Base-by-base conservation (phyloP, 2,797 vertebrate genomes). In the Phataginus tetradactyla region DNA sequence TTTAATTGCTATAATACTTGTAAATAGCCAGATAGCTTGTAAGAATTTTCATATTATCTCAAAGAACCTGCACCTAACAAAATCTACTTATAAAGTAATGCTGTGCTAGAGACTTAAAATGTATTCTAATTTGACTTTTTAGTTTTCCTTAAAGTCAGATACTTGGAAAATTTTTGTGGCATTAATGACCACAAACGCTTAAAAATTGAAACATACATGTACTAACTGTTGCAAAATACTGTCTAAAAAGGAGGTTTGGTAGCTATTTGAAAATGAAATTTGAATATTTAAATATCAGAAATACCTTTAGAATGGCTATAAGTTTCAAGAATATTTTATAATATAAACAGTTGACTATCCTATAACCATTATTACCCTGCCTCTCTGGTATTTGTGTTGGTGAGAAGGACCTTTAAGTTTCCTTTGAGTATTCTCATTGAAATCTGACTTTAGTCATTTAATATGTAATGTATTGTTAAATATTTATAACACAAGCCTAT, bases 81-180 rank as follows among this genome's bases (percentile, higher is more conserved):
- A 95, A 12, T 87, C 34, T 96, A 51, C 20, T 85, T 95, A 84
- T 97, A 92, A 94, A 68, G 63, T 93, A 80, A 83, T 90, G 49
- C 12, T 49, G 7, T 64, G 39, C 3, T 75, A 39, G 27, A 77
- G 39, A 91, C 86, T 91, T 78, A 9, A 57, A 84, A 95, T 59
- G 32, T 59, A 51, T 80, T 89, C 21, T 86, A 23, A 90, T 89
- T 94, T 87, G 63, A 6, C 32, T 53, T 95, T 94, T 96, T 42
- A 86, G 42, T 79, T 71, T 89, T 45, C 37, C 9, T 87, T 55
- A 91, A 91, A 79, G 49, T 74, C 39, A 95, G 49, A 86, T 69
- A 92, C 61, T 85, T 91, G 4, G 71, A 81, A 81, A 90, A 71
- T 59, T 91, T 92, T 92, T 85, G 55, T 95, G 45, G 11, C 13